Evolutionary conservation across 2,888 invertebrate genomes (phyloP), one percentile per base, ranked within the genome.

Genomic region (Nemotelus pantherinus): DNA sequence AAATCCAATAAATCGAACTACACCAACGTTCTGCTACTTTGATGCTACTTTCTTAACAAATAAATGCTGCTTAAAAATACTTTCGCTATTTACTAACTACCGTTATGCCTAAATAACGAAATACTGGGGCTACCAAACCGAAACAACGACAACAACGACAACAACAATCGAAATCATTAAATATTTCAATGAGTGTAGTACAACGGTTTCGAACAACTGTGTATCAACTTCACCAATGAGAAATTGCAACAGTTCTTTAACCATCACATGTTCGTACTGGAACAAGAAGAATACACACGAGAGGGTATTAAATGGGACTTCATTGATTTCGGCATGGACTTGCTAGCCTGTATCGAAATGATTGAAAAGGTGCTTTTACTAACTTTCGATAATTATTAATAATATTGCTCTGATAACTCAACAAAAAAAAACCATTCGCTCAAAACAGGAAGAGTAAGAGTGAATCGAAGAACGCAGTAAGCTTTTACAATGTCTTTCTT

Each of bases 191-290:
- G 4, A 60, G 48, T 39, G 68, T 90, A 98, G 98, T 97, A 90
- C 91, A 98, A 98, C 91, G 97, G 97, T 89, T 98, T 98, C 91
- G 98, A 99, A 90, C 98, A 99, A 92, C 92, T 99, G 89, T 98
- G 98, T 92, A 99, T 98, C 93, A 99, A 99, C 92, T 99, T 98
- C 91, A 98, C 98, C 89, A 99, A 98, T 89, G 98, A 99, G 90
- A 97, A 98, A 91, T 92, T 99, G 84, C 98, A 99, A 90, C 98
- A 99, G 90, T 99, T 98, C 92, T 99, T 99, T 93, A 98, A 99
- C 90, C 98, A 99, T 89, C 95, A 97, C 93, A 99, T 99, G 98
- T 99, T 99, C 89, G 98, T 99, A 83, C 91, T 98, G 89, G 98
- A 99, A 89, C 98, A 99, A 93, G 98, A 99, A 89, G 98, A 98